Conservation (phyloP, 2,888 invertebrate species). For the Apantesis nais region DNA sequence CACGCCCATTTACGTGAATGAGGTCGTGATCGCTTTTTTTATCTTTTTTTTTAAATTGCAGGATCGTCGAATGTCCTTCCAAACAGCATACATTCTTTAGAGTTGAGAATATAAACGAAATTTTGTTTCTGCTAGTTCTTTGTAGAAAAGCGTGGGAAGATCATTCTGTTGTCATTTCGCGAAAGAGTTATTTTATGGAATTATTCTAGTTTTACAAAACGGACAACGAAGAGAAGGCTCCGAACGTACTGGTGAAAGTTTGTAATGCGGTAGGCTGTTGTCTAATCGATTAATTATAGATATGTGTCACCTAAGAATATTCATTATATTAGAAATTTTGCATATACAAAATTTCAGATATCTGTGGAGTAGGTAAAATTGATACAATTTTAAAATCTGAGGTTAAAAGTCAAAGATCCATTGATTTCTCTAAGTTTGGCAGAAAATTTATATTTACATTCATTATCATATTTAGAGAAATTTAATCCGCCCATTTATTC, state of each 20-base stretch:
- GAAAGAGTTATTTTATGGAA: too few species aligned
- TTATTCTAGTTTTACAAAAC: too few species aligned
- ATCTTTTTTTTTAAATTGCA: neutral
- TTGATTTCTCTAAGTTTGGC: neutral
- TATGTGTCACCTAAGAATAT: neutral
- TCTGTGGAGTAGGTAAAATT: neutral
- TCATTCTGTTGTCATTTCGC: neutral
- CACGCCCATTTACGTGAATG: constrained; percentile 38
- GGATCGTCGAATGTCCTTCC: constrained; percentile 6
- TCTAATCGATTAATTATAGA: neutral
- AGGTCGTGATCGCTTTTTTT: constrained; percentile 30
- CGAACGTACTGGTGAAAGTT: neutral
- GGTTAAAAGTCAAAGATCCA: neutral
- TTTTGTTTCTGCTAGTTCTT: neutral
- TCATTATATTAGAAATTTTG: neutral
- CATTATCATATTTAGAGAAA: neutral
- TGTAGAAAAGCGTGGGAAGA: neutral
- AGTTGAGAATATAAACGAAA: neutral
- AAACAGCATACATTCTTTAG: neutral
- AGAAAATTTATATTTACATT: constrained; percentile 1
- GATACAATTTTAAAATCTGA: neutral
- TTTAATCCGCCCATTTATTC: neutral
- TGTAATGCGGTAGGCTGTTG: neutral
- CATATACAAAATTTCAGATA: neutral
- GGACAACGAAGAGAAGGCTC: neutral